Percentiles rank a stretch among this genome's conserved stretches.
These are phyloP conservation scores for Drosophila glabriapex DNA, from an alignment of 2,888 invertebrate species.

Conservation along the genomic window DNA sequence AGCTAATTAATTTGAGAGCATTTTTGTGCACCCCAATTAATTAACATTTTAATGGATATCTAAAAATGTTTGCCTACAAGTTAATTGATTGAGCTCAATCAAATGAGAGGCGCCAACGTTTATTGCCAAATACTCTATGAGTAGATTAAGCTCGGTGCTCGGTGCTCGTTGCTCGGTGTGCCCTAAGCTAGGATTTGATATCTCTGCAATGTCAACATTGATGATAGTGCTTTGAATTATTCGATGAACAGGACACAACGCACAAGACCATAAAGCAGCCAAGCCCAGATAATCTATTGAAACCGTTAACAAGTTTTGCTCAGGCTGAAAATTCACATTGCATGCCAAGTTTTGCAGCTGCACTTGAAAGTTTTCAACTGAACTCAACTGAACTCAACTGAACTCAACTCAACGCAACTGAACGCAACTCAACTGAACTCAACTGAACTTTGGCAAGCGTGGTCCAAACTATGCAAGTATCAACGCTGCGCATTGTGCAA, in stretches of 20 bases:
- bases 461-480: constrained; percentile 36
- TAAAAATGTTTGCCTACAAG: constrained; percentile 14
- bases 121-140: constrained; percentile 44
- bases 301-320: constrained; percentile 41
- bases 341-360: constrained; percentile 64
- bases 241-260: neutral
- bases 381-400: constrained; percentile 57
- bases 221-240: constrained; percentile 39
- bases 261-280: constrained; percentile 19
- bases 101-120: constrained; percentile 39
- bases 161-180: neutral
- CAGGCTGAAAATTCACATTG: constrained; percentile 33
- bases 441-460: constrained; percentile 57
- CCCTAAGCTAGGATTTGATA: constrained; percentile 37
- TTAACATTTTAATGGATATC: constrained; percentile 3
- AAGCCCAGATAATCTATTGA: constrained; percentile 53
- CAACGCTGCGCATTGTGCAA: constrained; percentile 4
- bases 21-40: neutral
- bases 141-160: constrained; percentile 15
- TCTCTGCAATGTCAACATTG: constrained; percentile 51
- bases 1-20: neutral
- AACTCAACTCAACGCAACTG: constrained; percentile 56
- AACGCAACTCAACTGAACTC: constrained; percentile 49
- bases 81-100: constrained; percentile 14
- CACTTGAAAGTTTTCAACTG: constrained; percentile 74